Base-by-base conservation (phyloP, 2,888 invertebrate genomes). In the Apodemia duryi region DNA sequence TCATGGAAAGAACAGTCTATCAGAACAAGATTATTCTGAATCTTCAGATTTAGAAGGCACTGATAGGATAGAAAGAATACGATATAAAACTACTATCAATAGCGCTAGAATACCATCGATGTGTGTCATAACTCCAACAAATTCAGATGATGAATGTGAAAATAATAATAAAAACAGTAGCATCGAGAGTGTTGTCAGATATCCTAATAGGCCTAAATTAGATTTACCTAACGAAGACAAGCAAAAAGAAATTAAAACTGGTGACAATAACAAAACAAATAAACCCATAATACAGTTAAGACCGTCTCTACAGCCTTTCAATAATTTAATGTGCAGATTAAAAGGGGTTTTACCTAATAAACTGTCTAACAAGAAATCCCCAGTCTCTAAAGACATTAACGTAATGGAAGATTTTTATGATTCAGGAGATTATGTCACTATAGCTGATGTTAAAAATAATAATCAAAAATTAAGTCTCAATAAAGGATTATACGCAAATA, bases 101-200 rank as follows among this genome's bases (percentile, higher is more conserved):
- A 96, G 96, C 64, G 96, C 96, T 73, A 93, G 97, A 73, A 98
- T 98, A 78, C 98, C 98, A 1, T 97, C 97, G 6, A 96, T 98
- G 95, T 98, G 97, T 84, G 97, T 97, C 2, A 97, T 97, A 63
- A 97, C 97, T 21, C 97, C 97, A 5, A 95, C 95, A 0, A 95
- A 96, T 69, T 97, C 97, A 70, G 97, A 97, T 74, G 97, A 97
- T 76, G 97, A 97, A 82, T 95, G 94, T 71, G 93, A 94, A 80
- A 80, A 76, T 51, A 85, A 84, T 73, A 79, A 76, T 66, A 89
- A 85, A 77, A 83, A 81, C 61, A 75, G 78, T 13, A 84, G 83
- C 49, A 72, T 70, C 29, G 57, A 57, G 32, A 57, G 57, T 57
- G 57, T 57, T 11, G 69, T 78, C 57, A 72, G 83, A 74, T 73